Evolutionary conservation across 2,113 vertebrate genomes (phyloP).

Genomic region (Chaetops frenatus): DNA sequence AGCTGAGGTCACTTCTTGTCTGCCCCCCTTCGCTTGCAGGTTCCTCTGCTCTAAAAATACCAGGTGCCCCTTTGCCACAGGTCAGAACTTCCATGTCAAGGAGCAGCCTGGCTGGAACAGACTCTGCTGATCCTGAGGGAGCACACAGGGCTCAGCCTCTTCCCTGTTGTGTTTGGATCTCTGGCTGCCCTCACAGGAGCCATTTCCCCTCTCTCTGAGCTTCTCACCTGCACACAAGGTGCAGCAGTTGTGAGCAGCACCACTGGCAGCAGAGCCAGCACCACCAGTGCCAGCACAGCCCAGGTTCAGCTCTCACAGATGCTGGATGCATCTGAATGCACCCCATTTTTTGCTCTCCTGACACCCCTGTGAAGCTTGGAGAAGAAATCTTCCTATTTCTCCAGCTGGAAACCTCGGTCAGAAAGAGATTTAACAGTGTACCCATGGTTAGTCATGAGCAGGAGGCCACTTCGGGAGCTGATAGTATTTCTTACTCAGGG

Average conservation of each 20-base stretch:
- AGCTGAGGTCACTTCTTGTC: neutral
- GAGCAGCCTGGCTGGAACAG: neutral
- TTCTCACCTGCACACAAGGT: neutral
- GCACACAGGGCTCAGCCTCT: accelerated
- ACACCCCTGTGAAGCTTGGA: neutral
- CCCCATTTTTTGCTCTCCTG: neutral
- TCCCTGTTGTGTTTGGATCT: neutral
- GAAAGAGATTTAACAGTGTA: neutral
- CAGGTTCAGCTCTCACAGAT: accelerated
- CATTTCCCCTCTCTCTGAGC: neutral
- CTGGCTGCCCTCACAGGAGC: neutral
- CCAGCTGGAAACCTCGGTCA: neutral
- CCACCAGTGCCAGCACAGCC: neutral
- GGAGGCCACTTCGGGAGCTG: neutral
- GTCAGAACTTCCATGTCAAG: neutral
- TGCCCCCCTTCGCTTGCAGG: neutral
- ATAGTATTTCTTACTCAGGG: neutral
- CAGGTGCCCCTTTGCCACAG: neutral
- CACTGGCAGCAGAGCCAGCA: neutral
- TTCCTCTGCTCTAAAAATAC: neutral
- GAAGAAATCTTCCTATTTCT: neutral
- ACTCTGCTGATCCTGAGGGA: neutral
- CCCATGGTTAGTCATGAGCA: neutral
- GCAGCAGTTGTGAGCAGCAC: neutral
- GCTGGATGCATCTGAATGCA: neutral